Evolutionary conservation across 1,140 invertebrate species (phyloP), one percentile per base, ranked within the genome.

Genomic region (Samia ricini): DNA sequence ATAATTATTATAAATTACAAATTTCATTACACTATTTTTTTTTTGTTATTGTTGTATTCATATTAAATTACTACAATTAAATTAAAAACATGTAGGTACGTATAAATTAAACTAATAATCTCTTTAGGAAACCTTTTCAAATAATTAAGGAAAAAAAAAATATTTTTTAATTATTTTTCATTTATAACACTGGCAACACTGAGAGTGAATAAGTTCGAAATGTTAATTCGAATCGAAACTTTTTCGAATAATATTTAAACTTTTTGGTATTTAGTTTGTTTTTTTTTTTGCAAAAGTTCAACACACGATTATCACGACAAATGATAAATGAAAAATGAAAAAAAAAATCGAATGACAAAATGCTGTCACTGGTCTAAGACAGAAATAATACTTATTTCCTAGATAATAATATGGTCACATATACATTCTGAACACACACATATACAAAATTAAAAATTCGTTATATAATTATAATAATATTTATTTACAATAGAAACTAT

Each of bases 401-500:
- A 42, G 69, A 69, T 66, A 56, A 72, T 74, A 68, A 60, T 72
- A 72, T 77, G n/a, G 67, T 80, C 77, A 86, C 82, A 86, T 86
- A 81, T 89, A 88, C 85, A 86, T 68, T 73, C 74, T 68, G 77
- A 78, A 73, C 81, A 85, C 85, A 79, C 85, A 89, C 85, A 89
- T 89, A 81, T 86, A 88, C 84, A 89, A 86, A 89, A 85, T 81
- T 76, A 86, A 83, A n/a, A 81, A 79, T 63, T 77, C 76, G 83
- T 83, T 79, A 69, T 22, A 21, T 63, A 74, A 56, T 52, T 20
- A 20, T 52, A 12, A 42, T 56, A 56, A 56, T 29, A 76, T 62
- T 74, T 80, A 80, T 82, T 61, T 80, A 80, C 77, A 78, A 70
- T 70, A 72, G 60, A 70, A 67, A 71, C 68, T 80, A 79, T 77